Evolutionary conservation across 2,113 vertebrate species (phyloP).

Genomic region (Hippocampus barbouri): DNA sequence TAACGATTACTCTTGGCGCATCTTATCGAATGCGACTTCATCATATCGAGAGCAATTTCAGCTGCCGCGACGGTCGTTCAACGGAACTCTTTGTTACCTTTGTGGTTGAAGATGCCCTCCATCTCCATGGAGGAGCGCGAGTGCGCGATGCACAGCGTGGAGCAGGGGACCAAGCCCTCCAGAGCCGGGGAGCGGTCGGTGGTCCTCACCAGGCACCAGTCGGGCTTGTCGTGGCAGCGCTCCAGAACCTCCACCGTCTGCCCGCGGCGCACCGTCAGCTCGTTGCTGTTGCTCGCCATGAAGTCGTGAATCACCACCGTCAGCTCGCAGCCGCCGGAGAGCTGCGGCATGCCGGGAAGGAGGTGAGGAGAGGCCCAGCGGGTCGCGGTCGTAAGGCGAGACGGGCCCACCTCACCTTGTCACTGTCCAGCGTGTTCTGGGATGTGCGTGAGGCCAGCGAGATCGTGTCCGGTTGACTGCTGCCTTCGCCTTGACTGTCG

Average conservation of each 20-base stretch:
- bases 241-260: slow-evolving; percentile 97
- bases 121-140: slow-evolving; percentile 98
- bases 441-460: slow-evolving; percentile 97
- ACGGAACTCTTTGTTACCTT: slow-evolving; percentile 75
- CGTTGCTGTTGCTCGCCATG: slow-evolving; percentile 91
- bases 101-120: slow-evolving; percentile 99
- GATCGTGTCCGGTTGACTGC: slow-evolving; percentile 97
- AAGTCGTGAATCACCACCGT: slow-evolving; percentile 98
- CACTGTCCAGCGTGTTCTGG: slow-evolving; percentile 96
- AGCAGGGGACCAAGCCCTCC: slow-evolving; percentile 92
- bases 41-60: too few relatives aligned
- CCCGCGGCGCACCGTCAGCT: slow-evolving; percentile 90
- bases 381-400: too few relatives aligned
- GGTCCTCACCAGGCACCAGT: slow-evolving; percentile 96
- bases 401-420: slow-evolving; percentile 79
- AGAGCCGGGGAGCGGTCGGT: slow-evolving; percentile 90
- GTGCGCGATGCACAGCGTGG: slow-evolving; percentile 96
- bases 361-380: background rate
- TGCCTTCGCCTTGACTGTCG: slow-evolving; percentile 98
- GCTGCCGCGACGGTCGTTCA: too few relatives aligned
- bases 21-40: too few relatives aligned
- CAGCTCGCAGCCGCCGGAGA: slow-evolving; percentile 96
- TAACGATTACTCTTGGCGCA: too few relatives aligned
- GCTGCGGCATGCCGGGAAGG: slow-evolving; percentile 61
- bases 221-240: slow-evolving; percentile 90